These are phyloP conservation scores for Prolemur simus DNA, from an alignment of 2,113 vertebrate genomes.

Conservation along the genomic window DNA sequence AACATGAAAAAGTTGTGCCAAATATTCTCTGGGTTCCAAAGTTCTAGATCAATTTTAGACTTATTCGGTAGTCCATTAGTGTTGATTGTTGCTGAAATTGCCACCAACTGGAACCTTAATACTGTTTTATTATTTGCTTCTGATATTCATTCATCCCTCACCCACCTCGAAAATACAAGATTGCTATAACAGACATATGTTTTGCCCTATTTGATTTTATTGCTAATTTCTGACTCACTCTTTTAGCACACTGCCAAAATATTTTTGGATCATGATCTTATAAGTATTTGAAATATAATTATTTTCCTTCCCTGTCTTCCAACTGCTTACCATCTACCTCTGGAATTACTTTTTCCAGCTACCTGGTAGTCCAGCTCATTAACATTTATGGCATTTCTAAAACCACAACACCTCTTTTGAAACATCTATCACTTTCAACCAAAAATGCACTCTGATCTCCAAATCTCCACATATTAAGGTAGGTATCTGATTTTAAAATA, in stretches of 20 bases:
- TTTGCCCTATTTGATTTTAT: conserved; percentile 24
- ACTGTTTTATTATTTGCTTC: neutral
- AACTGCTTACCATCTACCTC: neutral
- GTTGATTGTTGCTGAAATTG: neutral
- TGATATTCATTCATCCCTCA: neutral
- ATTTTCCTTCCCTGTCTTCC: neutral
- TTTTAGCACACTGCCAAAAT: neutral
- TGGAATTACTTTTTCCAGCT: conserved; percentile 4
- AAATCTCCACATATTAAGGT: neutral
- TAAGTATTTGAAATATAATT: neutral
- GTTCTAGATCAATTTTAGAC: neutral
- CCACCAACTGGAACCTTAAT: neutral
- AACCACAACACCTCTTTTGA: neutral
- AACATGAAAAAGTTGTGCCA: neutral
- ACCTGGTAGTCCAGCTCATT: neutral
- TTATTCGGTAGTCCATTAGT: neutral
- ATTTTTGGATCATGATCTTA: neutral
- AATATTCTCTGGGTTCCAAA: neutral
- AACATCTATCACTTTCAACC: neutral
- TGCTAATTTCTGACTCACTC: conserved; percentile 38
- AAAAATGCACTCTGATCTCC: neutral
- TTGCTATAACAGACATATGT: neutral
- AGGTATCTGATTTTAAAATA: neutral
- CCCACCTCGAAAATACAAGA: neutral
- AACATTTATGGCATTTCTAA: neutral